Evolutionary conservation across 2,113 vertebrate genomes (phyloP).

Genomic region (Gallinago jamesoni): DNA sequence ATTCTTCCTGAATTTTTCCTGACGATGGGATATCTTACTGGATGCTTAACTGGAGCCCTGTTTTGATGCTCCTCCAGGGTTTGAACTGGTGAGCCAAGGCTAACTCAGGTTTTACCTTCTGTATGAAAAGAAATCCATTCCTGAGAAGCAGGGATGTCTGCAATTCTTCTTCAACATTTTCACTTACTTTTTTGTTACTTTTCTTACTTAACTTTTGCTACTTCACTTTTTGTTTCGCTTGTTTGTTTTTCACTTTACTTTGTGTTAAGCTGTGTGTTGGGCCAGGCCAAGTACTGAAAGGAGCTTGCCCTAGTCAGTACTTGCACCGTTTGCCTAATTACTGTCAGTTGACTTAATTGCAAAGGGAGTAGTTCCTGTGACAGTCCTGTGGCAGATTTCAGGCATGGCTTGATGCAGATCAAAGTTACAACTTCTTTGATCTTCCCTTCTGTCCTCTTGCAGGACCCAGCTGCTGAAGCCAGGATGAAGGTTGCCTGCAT

Average conservation of each 20-base stretch:
- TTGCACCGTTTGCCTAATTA: background rate
- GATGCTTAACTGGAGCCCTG: background rate
- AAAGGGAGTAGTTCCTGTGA: background rate
- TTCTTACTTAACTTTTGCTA: no score
- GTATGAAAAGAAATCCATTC: background rate
- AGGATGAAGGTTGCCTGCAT: constrained; percentile 99
- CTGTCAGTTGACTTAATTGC: background rate
- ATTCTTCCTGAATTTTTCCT: background rate
- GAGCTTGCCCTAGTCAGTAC: background rate
- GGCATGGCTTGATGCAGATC: background rate
- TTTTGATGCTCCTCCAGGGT: background rate
- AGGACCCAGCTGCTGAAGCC: constrained; percentile 97
- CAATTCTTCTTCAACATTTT: background rate
- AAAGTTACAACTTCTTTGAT: background rate
- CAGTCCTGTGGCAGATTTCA: background rate
- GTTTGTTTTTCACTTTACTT: no score
- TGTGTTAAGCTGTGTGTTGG: background rate
- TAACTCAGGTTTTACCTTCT: background rate
- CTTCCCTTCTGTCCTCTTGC: background rate
- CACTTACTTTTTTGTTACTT: background rate
- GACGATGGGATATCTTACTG: background rate
- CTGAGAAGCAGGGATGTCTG: background rate
- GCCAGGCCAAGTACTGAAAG: background rate
- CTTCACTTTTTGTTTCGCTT: no score
- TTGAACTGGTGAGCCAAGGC: background rate